Evolutionary conservation across 2,113 vertebrate genomes (phyloP).

Genomic region (Anguilla japonica): DNA sequence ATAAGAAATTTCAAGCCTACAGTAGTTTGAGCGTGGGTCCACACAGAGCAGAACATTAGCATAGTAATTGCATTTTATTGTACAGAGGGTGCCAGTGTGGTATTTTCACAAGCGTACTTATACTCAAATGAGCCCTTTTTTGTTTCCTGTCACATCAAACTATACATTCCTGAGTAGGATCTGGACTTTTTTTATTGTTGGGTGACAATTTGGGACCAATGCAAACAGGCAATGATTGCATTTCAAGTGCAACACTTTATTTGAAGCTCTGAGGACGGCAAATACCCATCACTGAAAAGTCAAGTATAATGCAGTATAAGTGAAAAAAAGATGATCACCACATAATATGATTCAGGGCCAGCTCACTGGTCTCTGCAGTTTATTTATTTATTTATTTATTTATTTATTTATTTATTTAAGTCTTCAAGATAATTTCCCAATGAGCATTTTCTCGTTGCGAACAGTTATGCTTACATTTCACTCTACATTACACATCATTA

Average conservation of each 20-base stretch:
- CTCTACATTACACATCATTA: too few species aligned
- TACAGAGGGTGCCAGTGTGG: too few species aligned
- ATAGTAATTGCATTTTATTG: constrained; percentile 16
- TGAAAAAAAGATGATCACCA: too few species aligned
- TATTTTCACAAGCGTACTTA: not conserved
- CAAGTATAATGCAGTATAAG: too few species aligned
- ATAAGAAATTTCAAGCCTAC: not conserved
- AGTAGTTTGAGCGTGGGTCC: not conserved
- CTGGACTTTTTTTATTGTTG: not conserved
- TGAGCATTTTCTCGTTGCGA: too few species aligned
- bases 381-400: too few species aligned
- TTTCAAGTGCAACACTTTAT: not conserved
- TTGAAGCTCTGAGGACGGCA: not conserved
- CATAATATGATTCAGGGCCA: not conserved
- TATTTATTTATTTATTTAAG: too few species aligned
- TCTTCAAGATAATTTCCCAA: too few species aligned
- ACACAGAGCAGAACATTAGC: not conserved
- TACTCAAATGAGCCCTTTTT: not conserved
- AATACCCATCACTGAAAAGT: not conserved
- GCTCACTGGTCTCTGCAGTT: not conserved
- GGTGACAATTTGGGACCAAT: not conserved
- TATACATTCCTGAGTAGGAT: not conserved
- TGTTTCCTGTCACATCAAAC: not conserved
- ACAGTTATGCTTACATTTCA: too few species aligned
- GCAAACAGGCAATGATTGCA: not conserved